Conservation (phyloP, 2,888 invertebrate genomes). For the Hartigia nigra region DNA sequence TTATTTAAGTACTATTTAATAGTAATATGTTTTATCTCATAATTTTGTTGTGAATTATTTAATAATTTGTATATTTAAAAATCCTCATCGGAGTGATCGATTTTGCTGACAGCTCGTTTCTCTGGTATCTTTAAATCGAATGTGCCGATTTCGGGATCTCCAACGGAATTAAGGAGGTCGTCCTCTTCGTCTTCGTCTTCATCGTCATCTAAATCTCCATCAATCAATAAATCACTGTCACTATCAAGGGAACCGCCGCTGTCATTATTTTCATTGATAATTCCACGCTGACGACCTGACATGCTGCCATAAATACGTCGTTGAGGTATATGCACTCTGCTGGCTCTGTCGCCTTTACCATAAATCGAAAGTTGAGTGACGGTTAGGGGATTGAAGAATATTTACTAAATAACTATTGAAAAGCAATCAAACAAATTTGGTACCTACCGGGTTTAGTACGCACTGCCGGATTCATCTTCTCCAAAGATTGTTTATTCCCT, state of each 20-base stretch:
- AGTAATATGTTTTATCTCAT: background rate
- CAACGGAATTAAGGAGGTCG: conserved; percentile 63
- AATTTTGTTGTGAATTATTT: background rate
- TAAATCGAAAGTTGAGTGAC: conserved; percentile 12
- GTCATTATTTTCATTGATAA: conserved; percentile 56
- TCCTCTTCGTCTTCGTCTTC: conserved; percentile 73
- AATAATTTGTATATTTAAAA: conserved; percentile 42
- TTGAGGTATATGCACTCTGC: conserved; percentile 39
- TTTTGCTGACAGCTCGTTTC: conserved; percentile 55
- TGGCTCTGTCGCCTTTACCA: conserved; percentile 13
- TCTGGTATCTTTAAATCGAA: conserved; percentile 55
- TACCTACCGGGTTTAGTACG: conserved; percentile 40
- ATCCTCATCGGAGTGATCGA: conserved; percentile 62
- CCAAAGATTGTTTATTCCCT: conserved; percentile 45
- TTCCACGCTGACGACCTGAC: conserved; percentile 63
- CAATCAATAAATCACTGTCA: conserved; percentile 69
- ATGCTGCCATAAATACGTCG: conserved; percentile 72
- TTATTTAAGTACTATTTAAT: background rate
- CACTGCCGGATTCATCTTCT: conserved; percentile 41
- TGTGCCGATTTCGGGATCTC: conserved; percentile 44
- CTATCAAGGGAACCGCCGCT: conserved; percentile 61
- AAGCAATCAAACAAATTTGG: conserved; percentile 6
- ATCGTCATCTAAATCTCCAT: conserved; percentile 72
- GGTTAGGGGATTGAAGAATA: background rate
- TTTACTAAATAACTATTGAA: background rate